Evolutionary conservation across 2,797 vertebrate genomes (phyloP).

Genomic region (Scolopax rusticola): DNA sequence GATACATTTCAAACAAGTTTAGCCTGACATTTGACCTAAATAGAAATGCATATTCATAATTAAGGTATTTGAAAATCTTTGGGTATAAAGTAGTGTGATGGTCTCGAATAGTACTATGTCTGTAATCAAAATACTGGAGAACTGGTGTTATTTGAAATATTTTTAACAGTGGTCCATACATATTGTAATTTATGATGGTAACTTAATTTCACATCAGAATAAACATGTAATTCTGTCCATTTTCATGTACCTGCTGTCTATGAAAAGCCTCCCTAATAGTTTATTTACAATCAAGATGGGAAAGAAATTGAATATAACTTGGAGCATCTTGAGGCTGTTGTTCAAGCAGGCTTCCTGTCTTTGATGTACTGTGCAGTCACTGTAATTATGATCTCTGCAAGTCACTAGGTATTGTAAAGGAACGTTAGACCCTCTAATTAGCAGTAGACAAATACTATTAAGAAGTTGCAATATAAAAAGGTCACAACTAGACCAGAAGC

Average conservation of each 20-base stretch:
- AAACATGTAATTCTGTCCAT: neutral
- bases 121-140: neutral
- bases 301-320: neutral
- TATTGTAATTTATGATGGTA: neutral
- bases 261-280: neutral
- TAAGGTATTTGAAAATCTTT: neutral
- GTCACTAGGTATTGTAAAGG: neutral
- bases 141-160: neutral
- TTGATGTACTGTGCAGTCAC: neutral
- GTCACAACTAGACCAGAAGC: neutral
- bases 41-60: neutral
- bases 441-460: neutral
- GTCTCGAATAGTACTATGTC: neutral
- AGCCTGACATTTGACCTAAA: neutral
- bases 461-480: neutral
- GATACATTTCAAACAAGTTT: neutral
- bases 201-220: neutral
- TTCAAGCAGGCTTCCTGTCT: neutral
- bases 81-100: neutral
- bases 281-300: neutral
- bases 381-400: neutral
- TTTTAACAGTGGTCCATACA: neutral
- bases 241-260: neutral
- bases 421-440: neutral
- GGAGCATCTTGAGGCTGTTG: neutral